Evolutionary conservation across 2,888 invertebrate genomes (phyloP).

Genomic region (Drosophila setosimentum): DNA sequence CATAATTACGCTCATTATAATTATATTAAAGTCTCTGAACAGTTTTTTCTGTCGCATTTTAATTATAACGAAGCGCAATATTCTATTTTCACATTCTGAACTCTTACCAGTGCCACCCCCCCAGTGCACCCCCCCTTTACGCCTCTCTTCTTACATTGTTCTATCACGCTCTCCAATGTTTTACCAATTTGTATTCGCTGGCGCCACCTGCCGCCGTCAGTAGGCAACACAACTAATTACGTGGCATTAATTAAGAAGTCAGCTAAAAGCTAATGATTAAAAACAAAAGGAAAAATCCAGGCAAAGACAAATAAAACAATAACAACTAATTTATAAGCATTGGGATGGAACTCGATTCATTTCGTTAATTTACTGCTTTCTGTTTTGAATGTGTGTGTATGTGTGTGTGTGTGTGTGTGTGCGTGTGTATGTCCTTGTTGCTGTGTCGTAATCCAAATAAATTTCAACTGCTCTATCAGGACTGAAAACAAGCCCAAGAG

Average conservation of each 20-base stretch:
- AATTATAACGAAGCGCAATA: conserved; percentile 52
- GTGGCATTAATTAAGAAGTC: conserved; percentile 72
- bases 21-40: conserved; percentile 70
- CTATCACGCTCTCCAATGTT: conserved; percentile 6
- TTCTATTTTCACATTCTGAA: conserved; percentile 6
- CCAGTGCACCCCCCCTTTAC: rapidly evolving
- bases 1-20: conserved; percentile 75
- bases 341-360: conserved; percentile 36
- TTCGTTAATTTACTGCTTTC: conserved; percentile 26
- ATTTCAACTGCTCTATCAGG: conserved; percentile 61
- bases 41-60: conserved; percentile 58
- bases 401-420: conserved; percentile 31
- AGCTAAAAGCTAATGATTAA: conserved; percentile 57
- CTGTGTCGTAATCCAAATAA: conserved; percentile 63
- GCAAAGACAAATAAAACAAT: conserved; percentile 4
- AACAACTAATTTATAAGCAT: conserved; percentile 13
- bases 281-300: conserved; percentile 5
- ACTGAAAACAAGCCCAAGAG: conserved; percentile 27
- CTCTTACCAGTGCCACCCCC: neutral
- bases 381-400: neutral
- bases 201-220: conserved; percentile 59
- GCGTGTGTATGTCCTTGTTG: conserved; percentile 57
- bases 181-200: conserved; percentile 36
- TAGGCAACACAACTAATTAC: conserved; percentile 71
- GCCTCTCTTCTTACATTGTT: neutral